A percentile compares a stretch with the other conserved stretches of the same genome.
Conservation (phyloP, 2,113 vertebrate genomes). For the Tonatia bakeri region DNA sequence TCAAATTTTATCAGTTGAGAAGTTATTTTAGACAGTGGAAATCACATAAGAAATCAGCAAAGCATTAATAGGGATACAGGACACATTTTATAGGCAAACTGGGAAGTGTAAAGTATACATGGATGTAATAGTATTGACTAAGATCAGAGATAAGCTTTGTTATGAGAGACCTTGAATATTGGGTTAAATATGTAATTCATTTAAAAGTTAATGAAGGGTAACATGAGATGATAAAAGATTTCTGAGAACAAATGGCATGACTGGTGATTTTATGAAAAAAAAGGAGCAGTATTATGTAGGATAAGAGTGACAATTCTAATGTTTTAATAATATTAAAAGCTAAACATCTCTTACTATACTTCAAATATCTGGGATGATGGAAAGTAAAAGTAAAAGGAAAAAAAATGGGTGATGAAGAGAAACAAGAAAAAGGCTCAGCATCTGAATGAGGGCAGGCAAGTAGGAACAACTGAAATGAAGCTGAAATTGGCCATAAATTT, state of each 20-base stretch:
- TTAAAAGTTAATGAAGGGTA: conserved; percentile 37
- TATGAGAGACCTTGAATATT: background rate
- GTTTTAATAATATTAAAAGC: conserved; percentile 5
- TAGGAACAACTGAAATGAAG: conserved; percentile 53
- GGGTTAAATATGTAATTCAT: background rate
- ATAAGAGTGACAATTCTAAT: background rate
- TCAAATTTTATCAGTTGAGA: background rate
- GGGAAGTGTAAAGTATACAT: background rate
- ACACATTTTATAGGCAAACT: background rate
- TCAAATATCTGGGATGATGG: background rate
- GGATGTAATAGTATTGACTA: background rate
- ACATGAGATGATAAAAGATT: background rate
- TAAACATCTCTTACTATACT: conserved; percentile 22
- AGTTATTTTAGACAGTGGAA: background rate
- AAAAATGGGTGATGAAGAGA: background rate
- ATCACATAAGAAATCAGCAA: background rate
- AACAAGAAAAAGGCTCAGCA: background rate
- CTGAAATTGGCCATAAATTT: conserved; percentile 25
- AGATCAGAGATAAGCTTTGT: background rate
- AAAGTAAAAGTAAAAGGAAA: background rate
- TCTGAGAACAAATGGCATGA: background rate
- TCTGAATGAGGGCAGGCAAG: background rate
- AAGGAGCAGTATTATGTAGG: background rate
- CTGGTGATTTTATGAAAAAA: background rate
- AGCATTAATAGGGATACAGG: background rate